These are phyloP conservation scores for Rhamphomyia laevipes DNA, from an alignment of 2,888 invertebrate species.

Conservation along the genomic window DNA sequence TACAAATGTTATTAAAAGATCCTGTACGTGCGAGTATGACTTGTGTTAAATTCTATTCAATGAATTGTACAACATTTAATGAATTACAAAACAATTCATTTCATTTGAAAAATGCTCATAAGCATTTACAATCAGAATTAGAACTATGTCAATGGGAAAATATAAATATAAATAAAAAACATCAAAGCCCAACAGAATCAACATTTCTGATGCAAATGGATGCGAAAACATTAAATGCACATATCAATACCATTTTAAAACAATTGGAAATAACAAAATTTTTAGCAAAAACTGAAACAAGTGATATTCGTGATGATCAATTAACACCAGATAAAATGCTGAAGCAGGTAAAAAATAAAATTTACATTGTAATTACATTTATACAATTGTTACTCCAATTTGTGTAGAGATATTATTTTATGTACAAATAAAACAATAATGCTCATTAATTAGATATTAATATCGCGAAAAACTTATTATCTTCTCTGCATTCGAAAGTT, in stretches of 20 bases:
- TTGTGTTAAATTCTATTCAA: slow-evolving; percentile 63
- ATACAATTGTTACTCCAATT: too few relatives aligned
- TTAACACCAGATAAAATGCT: slow-evolving; percentile 24
- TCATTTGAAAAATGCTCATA: slow-evolving; percentile 46
- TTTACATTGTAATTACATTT: too few relatives aligned
- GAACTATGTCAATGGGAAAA: slow-evolving; percentile 44
- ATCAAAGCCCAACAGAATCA: slow-evolving; percentile 38
- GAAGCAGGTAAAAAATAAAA: slow-evolving; percentile 23
- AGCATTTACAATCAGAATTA: slow-evolving; percentile 53
- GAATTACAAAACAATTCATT: slow-evolving; percentile 43
- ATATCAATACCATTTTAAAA: slow-evolving; percentile 66
- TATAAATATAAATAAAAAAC: slow-evolving; percentile 27
- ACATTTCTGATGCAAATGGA: slow-evolving; percentile 59
- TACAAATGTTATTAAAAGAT: slow-evolving; percentile 61
- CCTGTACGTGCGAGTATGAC: slow-evolving; percentile 68
- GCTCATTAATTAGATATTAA: too few relatives aligned
- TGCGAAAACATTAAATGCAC: slow-evolving; percentile 57
- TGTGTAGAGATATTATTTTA: too few relatives aligned
- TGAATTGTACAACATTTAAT: slow-evolving; percentile 44
- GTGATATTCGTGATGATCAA: slow-evolving; percentile 32
- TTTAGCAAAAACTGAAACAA: slow-evolving; percentile 50
- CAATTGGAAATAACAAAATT: slow-evolving; percentile 72
- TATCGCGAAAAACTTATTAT: too few relatives aligned
- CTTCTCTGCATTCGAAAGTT: too few relatives aligned
- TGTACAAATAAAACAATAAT: too few relatives aligned